phyloP scores from a whole-genome alignment of 2,113 vertebrate species.

The Sakesphorus luctuosus region DNA sequence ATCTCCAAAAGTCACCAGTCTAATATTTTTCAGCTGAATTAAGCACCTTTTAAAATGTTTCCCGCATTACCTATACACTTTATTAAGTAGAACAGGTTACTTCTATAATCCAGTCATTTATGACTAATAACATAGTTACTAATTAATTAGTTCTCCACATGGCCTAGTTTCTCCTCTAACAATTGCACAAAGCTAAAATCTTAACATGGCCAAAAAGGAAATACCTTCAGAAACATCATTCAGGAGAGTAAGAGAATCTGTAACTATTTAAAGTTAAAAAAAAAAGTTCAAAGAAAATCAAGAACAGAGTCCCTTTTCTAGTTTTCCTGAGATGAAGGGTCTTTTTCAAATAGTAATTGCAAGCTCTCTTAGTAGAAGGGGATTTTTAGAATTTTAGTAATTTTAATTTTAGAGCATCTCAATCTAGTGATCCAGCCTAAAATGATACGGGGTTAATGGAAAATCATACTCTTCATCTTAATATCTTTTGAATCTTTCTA shows the following conservation, averaged over 20 bases:
- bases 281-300: background rate
- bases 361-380: background rate
- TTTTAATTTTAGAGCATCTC: background rate
- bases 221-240: background rate
- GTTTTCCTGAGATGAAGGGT: background rate
- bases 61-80: background rate
- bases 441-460: background rate
- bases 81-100: slow-evolving; percentile 2
- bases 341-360: background rate
- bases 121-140: background rate
- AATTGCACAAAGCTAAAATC: background rate
- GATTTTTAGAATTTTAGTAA: background rate
- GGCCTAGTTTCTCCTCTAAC: background rate
- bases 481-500: background rate
- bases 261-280: background rate
- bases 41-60: background rate
- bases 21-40: background rate
- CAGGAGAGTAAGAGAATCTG: background rate
- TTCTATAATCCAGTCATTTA: background rate
- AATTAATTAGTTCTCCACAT: slow-evolving; percentile 5
- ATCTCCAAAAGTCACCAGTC: background rate
- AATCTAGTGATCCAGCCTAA: background rate
- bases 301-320: background rate
- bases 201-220: background rate
- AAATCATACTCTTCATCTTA: background rate